These are phyloP conservation scores for Amazona vittata DNA, from an alignment of 2,113 vertebrate genomes.

Conservation along the genomic window DNA sequence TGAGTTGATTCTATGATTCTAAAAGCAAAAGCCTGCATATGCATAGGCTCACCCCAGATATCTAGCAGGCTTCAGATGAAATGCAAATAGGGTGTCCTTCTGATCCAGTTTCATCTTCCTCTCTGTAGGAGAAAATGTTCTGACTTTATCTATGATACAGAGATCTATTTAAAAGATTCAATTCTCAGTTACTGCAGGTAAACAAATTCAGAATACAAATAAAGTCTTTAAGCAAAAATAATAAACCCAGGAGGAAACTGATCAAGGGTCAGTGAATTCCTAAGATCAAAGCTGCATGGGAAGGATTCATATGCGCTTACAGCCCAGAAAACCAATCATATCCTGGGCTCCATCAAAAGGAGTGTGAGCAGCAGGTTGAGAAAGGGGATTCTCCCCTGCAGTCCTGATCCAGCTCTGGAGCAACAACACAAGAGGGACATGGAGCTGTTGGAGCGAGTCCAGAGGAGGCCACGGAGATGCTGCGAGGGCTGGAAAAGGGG, in stretches of 20 bases:
- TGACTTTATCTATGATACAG: background rate
- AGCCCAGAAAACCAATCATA: background rate
- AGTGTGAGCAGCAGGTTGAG: background rate
- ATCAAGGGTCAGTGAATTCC: background rate
- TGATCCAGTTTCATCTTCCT: background rate
- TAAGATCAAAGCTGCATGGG: background rate
- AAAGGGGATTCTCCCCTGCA: background rate
- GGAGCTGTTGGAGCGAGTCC: background rate
- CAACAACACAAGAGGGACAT: rapidly evolving
- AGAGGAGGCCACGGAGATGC: rapidly evolving
- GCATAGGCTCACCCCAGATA: background rate
- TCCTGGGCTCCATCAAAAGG: background rate
- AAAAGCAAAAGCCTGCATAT: background rate
- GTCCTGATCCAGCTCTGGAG: background rate
- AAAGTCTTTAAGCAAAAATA: background rate
- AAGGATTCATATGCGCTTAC: background rate
- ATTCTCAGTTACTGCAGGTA: background rate
- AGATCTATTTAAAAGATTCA: background rate
- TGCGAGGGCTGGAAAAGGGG: background rate
- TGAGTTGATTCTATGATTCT: background rate
- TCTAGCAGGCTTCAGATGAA: background rate
- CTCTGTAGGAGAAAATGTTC: background rate
- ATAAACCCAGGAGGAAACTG: background rate
- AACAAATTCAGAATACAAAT: background rate
- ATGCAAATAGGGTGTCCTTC: background rate